Percentiles rank a stretch among this genome's conserved stretches.
These are phyloP conservation scores for Hylaea fasciaria DNA, from an alignment of 2,888 invertebrate genomes.

Conservation along the genomic window DNA sequence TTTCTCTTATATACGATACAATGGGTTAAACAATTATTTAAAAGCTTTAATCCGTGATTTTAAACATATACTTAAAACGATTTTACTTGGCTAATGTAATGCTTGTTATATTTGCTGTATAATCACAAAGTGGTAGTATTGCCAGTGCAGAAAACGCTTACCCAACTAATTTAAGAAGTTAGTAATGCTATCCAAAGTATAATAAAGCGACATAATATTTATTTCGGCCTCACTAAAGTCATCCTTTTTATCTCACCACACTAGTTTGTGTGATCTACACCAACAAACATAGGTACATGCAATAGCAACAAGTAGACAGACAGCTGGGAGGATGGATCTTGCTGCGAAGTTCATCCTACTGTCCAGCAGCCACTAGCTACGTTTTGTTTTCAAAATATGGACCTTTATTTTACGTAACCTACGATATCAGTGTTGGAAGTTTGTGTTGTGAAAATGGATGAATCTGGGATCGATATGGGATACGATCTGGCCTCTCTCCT, in stretches of 20 bases:
- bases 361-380: slow-evolving; percentile 62
- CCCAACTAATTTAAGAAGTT: slow-evolving; percentile 39
- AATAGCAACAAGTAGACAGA: slow-evolving; percentile 81
- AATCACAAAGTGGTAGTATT: slow-evolving; percentile 11
- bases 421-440: slow-evolving; percentile 62
- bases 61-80: too few relatives aligned
- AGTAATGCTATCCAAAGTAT: slow-evolving; percentile 25
- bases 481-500: slow-evolving; percentile 86
- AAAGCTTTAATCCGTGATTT: too few relatives aligned
- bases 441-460: slow-evolving; percentile 84
- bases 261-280: slow-evolving; percentile 49
- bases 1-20: background rate
- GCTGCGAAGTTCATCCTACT: slow-evolving; percentile 64
- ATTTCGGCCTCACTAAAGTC: slow-evolving; percentile 59
- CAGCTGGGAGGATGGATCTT: slow-evolving; percentile 81
- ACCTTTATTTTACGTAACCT: slow-evolving; percentile 54
- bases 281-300: slow-evolving; percentile 49
- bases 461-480: slow-evolving; percentile 87
- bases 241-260: slow-evolving; percentile 60
- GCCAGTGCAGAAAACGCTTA: slow-evolving; percentile 37
- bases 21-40: too few relatives aligned
- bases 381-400: slow-evolving; percentile 61
- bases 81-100: too few relatives aligned
- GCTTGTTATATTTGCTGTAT: too few relatives aligned
- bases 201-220: slow-evolving; percentile 38